These are phyloP conservation scores for Polyommatus icarus DNA, from an alignment of 2,888 invertebrate genomes.

Conservation along the genomic window DNA sequence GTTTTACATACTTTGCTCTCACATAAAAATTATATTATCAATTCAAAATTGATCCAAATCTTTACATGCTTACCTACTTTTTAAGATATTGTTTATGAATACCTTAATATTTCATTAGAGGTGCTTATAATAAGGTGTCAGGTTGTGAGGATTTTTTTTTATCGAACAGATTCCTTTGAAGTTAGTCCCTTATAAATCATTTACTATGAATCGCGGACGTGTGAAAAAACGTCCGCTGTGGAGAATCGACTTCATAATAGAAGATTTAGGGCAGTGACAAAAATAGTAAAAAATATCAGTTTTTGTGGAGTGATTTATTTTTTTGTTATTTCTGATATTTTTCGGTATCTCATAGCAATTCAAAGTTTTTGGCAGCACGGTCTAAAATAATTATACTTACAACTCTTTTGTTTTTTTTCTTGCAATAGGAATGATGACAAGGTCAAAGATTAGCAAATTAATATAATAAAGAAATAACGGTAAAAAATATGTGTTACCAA, in stretches of 20 bases:
- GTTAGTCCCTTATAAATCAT: conserved; percentile 13
- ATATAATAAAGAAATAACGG: too few species aligned
- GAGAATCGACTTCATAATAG: neutral
- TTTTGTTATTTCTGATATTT: neutral
- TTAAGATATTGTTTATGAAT: neutral
- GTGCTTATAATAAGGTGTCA: neutral
- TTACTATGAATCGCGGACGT: conserved; percentile 10
- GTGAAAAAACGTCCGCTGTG: conserved; percentile 4
- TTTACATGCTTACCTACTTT: neutral
- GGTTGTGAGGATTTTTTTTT: conserved; percentile 6
- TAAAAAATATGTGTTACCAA: too few species aligned
- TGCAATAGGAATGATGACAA: too few species aligned
- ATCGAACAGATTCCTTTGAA: neutral
- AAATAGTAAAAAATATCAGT: neutral
- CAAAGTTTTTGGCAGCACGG: neutral
- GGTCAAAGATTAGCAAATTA: too few species aligned
- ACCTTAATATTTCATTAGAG: conserved; percentile 8
- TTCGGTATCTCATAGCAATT: neutral
- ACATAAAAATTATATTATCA: neutral
- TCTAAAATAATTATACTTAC: neutral
- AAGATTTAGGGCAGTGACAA: conserved; percentile 17
- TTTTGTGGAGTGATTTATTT: neutral
- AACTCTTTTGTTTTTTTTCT: neutral
- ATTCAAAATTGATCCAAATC: neutral
- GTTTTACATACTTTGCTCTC: neutral